Evolutionary conservation across 2,113 vertebrate species (phyloP).

Genomic region (Gambusia affinis): DNA sequence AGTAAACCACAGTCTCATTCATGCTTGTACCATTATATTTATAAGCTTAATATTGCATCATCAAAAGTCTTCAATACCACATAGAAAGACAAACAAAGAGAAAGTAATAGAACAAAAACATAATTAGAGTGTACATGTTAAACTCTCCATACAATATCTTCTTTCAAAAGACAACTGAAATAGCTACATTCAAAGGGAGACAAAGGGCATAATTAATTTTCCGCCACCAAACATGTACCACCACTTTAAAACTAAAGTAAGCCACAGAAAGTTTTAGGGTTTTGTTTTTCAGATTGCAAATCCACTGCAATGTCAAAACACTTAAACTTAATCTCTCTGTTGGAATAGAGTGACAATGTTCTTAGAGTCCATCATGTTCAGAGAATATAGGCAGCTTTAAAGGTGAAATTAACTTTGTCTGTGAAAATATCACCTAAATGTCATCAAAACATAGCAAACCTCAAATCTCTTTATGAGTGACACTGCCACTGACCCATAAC

Average conservation of each 20-base stretch:
- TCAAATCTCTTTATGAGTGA: constrained; percentile 23
- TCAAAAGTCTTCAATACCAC: too few species aligned
- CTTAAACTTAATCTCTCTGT: neutral
- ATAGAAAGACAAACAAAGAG: neutral
- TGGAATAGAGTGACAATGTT: neutral
- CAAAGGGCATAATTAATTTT: neutral
- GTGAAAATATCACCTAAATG: constrained; percentile 70
- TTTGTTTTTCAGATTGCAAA: neutral
- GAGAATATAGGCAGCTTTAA: constrained; percentile 29
- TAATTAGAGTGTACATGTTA: neutral
- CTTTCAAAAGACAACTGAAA: neutral
- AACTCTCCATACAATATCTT: too few species aligned
- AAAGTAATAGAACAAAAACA: neutral
- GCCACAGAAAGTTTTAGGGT: neutral
- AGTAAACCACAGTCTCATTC: too few species aligned
- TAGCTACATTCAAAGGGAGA: neutral
- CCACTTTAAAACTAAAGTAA: neutral
- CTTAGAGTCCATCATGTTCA: constrained; percentile 30
- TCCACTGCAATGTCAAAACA: neutral
- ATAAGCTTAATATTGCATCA: too few species aligned
- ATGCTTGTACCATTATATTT: too few species aligned
- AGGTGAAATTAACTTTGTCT: constrained; percentile 31
- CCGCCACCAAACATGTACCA: too few species aligned
- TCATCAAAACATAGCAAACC: constrained; percentile 53
- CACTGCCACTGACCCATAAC: constrained; percentile 40